Percentiles rank a stretch among this genome's conserved stretches.
phyloP scores from a whole-genome alignment of 1,140 invertebrate genomes.

The Drosophila ananassae region DNA sequence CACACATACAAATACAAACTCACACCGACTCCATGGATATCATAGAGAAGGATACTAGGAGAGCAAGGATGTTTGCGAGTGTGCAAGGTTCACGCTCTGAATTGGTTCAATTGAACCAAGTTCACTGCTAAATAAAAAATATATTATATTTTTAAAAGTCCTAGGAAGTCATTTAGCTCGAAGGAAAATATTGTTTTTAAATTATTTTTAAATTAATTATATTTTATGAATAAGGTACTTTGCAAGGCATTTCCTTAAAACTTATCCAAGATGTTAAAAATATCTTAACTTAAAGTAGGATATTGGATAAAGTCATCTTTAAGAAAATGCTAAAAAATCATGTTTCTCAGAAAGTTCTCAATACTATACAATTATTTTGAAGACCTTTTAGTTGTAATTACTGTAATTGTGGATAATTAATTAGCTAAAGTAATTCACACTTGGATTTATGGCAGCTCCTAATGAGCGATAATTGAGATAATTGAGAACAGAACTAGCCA shows the following conservation, averaged over 20 bases:
- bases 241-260: too few relatives aligned
- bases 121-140: constrained; percentile 26
- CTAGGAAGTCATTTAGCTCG: too few relatives aligned
- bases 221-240: too few relatives aligned
- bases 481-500: neutral
- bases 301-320: too few relatives aligned
- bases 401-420: constrained; percentile 18
- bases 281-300: too few relatives aligned
- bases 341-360: too few relatives aligned
- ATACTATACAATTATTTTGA: too few relatives aligned
- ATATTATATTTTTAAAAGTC: neutral
- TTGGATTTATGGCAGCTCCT: constrained; percentile 5
- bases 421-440: constrained; percentile 15
- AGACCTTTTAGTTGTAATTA: too few relatives aligned
- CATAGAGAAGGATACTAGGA: constrained; percentile 34
- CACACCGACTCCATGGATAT: neutral
- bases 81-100: constrained; percentile 27
- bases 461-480: constrained; percentile 9
- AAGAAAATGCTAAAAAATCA: too few relatives aligned
- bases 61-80: constrained; percentile 12
- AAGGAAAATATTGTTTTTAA: too few relatives aligned
- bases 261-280: too few relatives aligned
- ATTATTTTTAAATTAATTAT: too few relatives aligned
- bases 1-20: neutral
- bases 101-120: constrained; percentile 50